Evolutionary conservation across 1,140 invertebrate species (phyloP), one percentile per base, ranked within the genome.

Genomic region (Nautilus pompilius): DNA sequence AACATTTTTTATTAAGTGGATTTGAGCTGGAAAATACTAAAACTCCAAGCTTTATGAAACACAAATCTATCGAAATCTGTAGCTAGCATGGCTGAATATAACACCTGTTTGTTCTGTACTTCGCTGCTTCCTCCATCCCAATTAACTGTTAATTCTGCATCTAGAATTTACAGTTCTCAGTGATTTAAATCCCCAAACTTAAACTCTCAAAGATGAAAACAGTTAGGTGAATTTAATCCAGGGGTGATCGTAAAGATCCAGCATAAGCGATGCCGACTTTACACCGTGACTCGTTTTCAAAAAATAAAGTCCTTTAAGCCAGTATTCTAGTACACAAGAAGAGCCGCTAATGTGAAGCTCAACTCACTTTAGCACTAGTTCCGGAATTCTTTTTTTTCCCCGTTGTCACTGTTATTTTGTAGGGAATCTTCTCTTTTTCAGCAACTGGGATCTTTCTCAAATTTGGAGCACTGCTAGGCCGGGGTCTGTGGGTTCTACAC

Each of bases 321-420:
- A 10, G n/a, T 41, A 41, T 41, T 10, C n/a, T 20, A 46, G 4
- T 5, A 3, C 17, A 3, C 24, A 22, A 60, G 33, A 28, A 33
- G 17, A 22, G 28, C 6, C 5, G 20, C 13, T 45, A 60, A 24
- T 17, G 17, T 24, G 26, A 60, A 8, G 6, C n/a, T 28, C 6
- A 15, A 17, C 24, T 26, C 66, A 82, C 82, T 73, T 79, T 80
- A 24, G 80, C 76, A 70, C 77, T 74, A 26, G 82, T 84, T 26
- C 79, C 77, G 30, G 74, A 70, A 58, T 74, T 74, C 60, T 77
- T 78, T 34, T 73, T 68, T 55, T 79, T 74, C 24, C 75, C 81
- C 6, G 82, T 84, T 15, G 75, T 78, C 0, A 84, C 73, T 8
- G 73, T 72, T 8, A 84, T 71, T 66, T 81, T 81, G 66, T 83